Evolutionary conservation across 1,140 invertebrate genomes (phyloP), one percentile per base, ranked within the genome.

Genomic region (Phortica variegata): DNA sequence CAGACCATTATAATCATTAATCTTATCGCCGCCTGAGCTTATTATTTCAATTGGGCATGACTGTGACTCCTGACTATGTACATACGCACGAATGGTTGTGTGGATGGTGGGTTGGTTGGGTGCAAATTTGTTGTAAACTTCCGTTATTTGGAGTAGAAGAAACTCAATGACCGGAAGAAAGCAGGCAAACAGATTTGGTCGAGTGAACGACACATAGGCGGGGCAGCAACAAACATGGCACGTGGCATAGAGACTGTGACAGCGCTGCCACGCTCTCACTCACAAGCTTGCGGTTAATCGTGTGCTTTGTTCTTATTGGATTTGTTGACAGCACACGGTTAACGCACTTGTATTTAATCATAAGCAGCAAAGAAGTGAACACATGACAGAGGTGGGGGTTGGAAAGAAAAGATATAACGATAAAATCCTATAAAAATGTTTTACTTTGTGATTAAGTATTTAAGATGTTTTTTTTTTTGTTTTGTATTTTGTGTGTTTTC

Each of bases 11-110:
- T 72, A 72, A 72, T 72, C 69, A 72, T 74, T 74, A 74, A 74
- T 74, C 71, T 74, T 73, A 74, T 74, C 71, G 71, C 71, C 71
- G 71, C 71, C 71, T 74, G 62, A 68, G 70, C 66, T 69, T 73
- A 73, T 73, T 73, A 73, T 73, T 73, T 73, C 65, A 70, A 73
- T 73, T 73, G 65, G 47, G 5, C 26, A 4, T 26, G 18, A 43
- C 9, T 33, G 43, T 31, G n/a, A 17, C 38, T 15, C n/a, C 10
- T 29, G 32, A n/a, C 4, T 34, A 15, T 34, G 32, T 29, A 15
- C 32, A 15, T 34, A 6, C 12, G 26, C 4, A 34, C 13, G 32
- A n/a, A n/a, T 8, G 6, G 32, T 21, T 43, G 40, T 12, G 26
- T 23, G 42, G 8, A 13, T 18, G 33, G 17, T 29, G 5, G 47